A percentile compares a stretch with the other conserved stretches of the same genome.
These are phyloP conservation scores for Herpailurus yagouaroundi DNA, from an alignment of 2,113 vertebrate genomes.

Conservation along the genomic window DNA sequence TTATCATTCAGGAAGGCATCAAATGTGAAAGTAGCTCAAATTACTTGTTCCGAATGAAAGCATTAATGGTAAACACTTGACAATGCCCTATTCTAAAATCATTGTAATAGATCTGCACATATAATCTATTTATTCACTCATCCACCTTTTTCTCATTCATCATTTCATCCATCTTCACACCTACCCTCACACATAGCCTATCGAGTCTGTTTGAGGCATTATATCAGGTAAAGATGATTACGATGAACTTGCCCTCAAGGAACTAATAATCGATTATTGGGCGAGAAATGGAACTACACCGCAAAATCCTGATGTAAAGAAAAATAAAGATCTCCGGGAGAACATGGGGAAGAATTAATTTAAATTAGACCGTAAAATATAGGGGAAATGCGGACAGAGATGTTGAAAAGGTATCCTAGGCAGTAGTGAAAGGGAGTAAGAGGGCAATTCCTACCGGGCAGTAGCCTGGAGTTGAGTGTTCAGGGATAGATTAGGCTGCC, in stretches of 20 bases:
- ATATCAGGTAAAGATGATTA: background rate
- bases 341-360: background rate
- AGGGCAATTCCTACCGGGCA: background rate
- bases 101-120: background rate
- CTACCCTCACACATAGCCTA: background rate
- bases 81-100: background rate
- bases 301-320: background rate
- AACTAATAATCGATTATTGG: background rate
- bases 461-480: background rate
- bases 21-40: background rate
- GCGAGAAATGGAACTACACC: background rate
- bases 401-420: background rate
- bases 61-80: background rate
- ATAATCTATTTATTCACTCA: background rate
- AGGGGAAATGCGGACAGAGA: background rate
- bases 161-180: background rate
- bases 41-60: background rate
- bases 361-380: background rate
- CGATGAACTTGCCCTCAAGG: background rate
- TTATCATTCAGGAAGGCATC: background rate
- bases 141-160: background rate
- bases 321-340: background rate
- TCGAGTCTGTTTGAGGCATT: background rate
- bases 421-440: background rate
- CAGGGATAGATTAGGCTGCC: background rate